A percentile compares a stretch with the other conserved stretches of the same genome.
Evolutionary conservation across 2,113 vertebrate genomes (phyloP).

Genomic region (Numida meleagris): DNA sequence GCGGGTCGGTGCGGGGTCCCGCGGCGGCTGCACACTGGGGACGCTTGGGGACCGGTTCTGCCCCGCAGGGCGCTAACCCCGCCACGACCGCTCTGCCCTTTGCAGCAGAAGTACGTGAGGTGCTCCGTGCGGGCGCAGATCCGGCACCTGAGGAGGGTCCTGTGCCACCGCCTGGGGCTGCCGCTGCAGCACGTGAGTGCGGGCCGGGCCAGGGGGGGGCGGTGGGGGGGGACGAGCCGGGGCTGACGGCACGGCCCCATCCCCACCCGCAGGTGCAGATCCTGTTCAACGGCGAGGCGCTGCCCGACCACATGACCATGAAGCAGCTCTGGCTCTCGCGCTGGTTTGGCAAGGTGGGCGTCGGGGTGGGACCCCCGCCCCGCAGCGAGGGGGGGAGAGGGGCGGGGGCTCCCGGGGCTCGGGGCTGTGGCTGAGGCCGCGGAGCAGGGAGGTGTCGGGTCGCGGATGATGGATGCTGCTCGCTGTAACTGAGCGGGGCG

Average conservation of each 20-base stretch:
- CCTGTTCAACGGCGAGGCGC: conserved; percentile 77
- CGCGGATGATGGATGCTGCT: too few relatives aligned
- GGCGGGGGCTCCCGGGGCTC: not conserved
- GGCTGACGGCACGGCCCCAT: rapidly evolving
- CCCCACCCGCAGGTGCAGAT: conserved; percentile 69
- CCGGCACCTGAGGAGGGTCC: conserved; percentile 90
- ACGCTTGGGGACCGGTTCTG: not conserved
- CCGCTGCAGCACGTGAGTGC: conserved; percentile 88
- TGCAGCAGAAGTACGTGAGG: conserved; percentile 93
- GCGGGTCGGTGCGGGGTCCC: too few relatives aligned
- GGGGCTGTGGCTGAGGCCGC: not conserved
- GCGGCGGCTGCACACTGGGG: not conserved
- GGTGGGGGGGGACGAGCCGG: rapidly evolving
- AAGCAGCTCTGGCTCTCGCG: conserved; percentile 83
- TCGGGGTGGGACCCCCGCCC: not conserved
- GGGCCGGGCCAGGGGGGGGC: rapidly evolving
- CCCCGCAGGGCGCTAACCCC: rapidly evolving
- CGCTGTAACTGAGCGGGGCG: too few relatives aligned
- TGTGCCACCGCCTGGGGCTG: conserved; percentile 90
- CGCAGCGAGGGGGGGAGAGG: not conserved
- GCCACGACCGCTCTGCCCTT: not conserved
- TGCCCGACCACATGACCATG: conserved; percentile 84
- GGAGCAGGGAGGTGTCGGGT: too few relatives aligned
- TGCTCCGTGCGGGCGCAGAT: conserved; percentile 94
- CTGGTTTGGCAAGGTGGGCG: conserved; percentile 82